Base-by-base conservation (phyloP, 2,797 vertebrate species). In the Anguilla marmorata region DNA sequence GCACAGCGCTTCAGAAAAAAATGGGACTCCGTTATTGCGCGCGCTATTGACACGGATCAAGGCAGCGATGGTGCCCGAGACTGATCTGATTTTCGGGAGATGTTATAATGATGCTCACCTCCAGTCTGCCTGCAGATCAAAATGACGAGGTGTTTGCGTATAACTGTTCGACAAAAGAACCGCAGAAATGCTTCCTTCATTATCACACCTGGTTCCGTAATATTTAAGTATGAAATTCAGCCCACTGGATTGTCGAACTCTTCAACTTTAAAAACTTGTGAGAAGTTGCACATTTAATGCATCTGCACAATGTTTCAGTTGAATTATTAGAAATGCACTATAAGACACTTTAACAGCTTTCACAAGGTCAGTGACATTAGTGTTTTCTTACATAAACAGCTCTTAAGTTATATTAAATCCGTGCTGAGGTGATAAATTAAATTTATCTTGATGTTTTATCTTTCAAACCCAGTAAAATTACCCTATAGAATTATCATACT, bases 51-150 rank as follows among this genome's bases (percentile, higher is more conserved):
- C 63, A 69, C 8, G 63, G 24, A 69, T 69, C 63, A 69, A 69
- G 63, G 24, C 5, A 69, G 63, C 14, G 63, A 69, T 1, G 56
- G 63, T 7, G n/a, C 24, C 24, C 16, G 63, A 69, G n/a, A 1
- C 63, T 27, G 24, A 69, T 69, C 63, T 27, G 24, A 27, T 69
- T 27, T 69, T 69, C 63, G 7, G 63, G 63, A 27, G 63, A 69
- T 11, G 63, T n/a, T 69, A 69, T 69, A 69, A 69, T 69, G 63
- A 69, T 69, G 63, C n/a, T 69, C 63, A 69, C 63, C 63, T 69
- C 63, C 63, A 69, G n/a, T 27, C 63, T 69, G 63, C 63, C 63
- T 27, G 63, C 24, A 69, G 63, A 69, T 69, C 24, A 69, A 27
- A 69, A 69, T 69, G 24, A 69, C 63, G 27, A 69, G 63, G 63